phyloP scores from a whole-genome alignment of 1,140 invertebrate species.

The Solenopsis invicta region DNA sequence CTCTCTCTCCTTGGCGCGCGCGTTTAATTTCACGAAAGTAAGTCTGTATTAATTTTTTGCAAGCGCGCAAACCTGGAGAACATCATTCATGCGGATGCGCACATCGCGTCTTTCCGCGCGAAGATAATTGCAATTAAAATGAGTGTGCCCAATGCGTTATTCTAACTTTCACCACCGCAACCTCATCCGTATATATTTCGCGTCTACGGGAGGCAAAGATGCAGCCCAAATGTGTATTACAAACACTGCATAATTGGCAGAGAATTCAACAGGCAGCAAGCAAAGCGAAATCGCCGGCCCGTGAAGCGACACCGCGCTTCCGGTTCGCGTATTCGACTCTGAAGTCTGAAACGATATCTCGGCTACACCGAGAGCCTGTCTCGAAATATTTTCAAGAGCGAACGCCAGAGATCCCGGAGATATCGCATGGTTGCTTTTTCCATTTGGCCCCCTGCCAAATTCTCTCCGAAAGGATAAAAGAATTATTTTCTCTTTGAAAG shows the following conservation, averaged over 20 bases:
- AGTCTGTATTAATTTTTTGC: not conserved
- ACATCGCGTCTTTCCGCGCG: not conserved
- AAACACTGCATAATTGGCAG: constrained; percentile 84
- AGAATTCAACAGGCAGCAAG: constrained; percentile 81
- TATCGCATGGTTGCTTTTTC: constrained; percentile 35
- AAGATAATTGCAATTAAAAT: constrained; percentile 57
- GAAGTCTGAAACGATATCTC: constrained; percentile 77
- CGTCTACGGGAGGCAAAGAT: constrained; percentile 62
- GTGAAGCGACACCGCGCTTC: constrained; percentile 82
- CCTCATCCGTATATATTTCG: constrained; percentile 35
- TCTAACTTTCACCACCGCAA: constrained; percentile 48
- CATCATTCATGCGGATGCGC: not conserved
- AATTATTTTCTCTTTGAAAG: not conserved
- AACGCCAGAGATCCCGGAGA: constrained; percentile 29
- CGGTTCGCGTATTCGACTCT: constrained; percentile 81
- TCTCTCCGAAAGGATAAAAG: constrained; percentile 6
- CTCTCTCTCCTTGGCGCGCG: not conserved
- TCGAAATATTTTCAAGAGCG: constrained; percentile 78
- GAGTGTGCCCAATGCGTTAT: constrained; percentile 32
- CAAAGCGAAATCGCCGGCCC: constrained; percentile 81
- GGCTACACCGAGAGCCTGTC: constrained; percentile 77
- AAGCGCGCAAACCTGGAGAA: not conserved
- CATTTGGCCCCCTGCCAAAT: not conserved
- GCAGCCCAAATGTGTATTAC: constrained; percentile 71
- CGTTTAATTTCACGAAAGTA: constrained; percentile 9